These are phyloP conservation scores for Cloeon dipterum DNA, from an alignment of 2,888 invertebrate genomes.

Conservation along the genomic window DNA sequence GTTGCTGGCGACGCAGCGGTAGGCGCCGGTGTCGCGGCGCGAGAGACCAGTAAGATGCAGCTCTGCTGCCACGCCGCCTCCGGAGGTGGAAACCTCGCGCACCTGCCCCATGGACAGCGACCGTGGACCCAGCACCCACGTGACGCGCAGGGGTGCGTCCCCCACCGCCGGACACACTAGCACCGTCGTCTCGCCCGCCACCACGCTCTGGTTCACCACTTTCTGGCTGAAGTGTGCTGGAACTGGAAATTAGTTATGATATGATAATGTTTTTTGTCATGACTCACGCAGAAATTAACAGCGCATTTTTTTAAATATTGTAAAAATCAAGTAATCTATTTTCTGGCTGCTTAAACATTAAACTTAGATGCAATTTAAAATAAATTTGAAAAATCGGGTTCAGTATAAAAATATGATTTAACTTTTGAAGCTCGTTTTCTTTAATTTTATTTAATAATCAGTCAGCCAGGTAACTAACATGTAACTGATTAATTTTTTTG, in stretches of 20 bases:
- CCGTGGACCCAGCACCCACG: slow-evolving; percentile 13
- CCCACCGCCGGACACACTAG: slow-evolving; percentile 21
- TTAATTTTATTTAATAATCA: too few relatives aligned
- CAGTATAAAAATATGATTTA: too few relatives aligned
- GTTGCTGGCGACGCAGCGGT: slow-evolving; percentile 23
- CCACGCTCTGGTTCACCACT: slow-evolving; percentile 16
- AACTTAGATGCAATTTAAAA: too few relatives aligned
- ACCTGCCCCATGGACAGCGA: not conserved
- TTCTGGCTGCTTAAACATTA: too few relatives aligned
- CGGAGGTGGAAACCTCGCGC: slow-evolving; percentile 1
- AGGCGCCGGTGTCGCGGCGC: slow-evolving; percentile 14
- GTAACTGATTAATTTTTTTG: too few relatives aligned
- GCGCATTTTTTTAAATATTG: too few relatives aligned
- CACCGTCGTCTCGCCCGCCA: slow-evolving; percentile 16
- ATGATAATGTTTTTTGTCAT: too few relatives aligned
- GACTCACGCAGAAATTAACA: too few relatives aligned
- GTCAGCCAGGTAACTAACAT: too few relatives aligned
- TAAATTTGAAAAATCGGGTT: too few relatives aligned
- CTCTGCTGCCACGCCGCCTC: slow-evolving; percentile 16
- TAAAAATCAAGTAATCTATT: too few relatives aligned
- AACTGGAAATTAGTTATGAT: slow-evolving; percentile 9
- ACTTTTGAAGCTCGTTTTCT: too few relatives aligned
- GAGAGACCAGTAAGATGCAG: slow-evolving; percentile 12
- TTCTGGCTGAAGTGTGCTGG: slow-evolving; percentile 12
- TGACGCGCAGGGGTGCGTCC: slow-evolving; percentile 19